Evolutionary conservation across 2,888 invertebrate species (phyloP).

Genomic region (Andrena haemorrhoa): DNA sequence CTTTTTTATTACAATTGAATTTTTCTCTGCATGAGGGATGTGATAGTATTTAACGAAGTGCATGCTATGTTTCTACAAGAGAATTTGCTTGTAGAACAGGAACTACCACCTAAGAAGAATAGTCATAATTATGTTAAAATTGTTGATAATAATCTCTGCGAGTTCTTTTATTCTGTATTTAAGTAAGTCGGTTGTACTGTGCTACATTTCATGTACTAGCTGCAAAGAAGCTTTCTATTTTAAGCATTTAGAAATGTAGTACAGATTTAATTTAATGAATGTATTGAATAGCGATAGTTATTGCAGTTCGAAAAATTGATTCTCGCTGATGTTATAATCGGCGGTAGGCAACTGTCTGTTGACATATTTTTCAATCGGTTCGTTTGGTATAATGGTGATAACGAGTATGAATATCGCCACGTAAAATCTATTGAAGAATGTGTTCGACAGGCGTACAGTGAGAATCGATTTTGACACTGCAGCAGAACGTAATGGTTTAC

Average conservation of each 20-base stretch:
- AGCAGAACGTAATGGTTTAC: neutral
- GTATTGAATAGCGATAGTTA: constrained; percentile 21
- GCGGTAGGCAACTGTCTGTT: too few relatives aligned
- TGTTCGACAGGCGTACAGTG: too few relatives aligned
- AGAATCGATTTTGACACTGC: neutral
- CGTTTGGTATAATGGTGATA: too few relatives aligned
- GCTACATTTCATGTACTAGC: neutral
- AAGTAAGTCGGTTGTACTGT: neutral
- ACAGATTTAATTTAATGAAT: constrained; percentile 21
- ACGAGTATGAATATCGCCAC: too few relatives aligned
- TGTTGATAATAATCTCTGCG: neutral
- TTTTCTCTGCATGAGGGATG: constrained; percentile 39
- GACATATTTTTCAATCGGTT: too few relatives aligned
- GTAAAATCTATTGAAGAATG: too few relatives aligned
- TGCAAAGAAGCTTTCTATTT: constrained; percentile 29
- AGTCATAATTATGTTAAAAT: neutral
- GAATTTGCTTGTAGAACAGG: neutral
- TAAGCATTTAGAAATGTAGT: constrained; percentile 31
- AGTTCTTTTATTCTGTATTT: neutral
- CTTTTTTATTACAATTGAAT: constrained; percentile 13
- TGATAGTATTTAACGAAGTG: constrained; percentile 35
- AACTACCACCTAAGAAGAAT: neutral
- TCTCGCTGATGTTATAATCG: too few relatives aligned
- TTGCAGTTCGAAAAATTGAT: constrained; percentile 1
- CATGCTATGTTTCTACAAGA: constrained; percentile 40